These are phyloP conservation scores for Xylocopa sonorina DNA, from an alignment of 1,140 invertebrate species.

Conservation along the genomic window DNA sequence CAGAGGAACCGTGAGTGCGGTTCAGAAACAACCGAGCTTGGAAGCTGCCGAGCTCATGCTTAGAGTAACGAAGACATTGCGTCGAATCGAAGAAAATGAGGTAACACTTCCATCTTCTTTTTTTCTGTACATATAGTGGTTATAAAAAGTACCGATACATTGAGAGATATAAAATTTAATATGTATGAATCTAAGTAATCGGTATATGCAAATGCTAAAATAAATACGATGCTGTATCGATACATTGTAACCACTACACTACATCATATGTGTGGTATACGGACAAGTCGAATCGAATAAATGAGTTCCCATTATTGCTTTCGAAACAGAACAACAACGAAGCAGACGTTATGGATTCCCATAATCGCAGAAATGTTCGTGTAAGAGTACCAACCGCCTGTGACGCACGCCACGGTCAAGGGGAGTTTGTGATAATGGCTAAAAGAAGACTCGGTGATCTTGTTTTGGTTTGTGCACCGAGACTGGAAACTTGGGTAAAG, in stretches of 20 bases:
- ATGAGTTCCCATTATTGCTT: neutral
- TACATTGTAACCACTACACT: no score
- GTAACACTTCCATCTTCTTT: constrained; percentile 53
- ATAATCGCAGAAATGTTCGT: constrained; percentile 68
- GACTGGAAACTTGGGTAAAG: constrained; percentile 86
- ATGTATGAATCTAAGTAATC: no score
- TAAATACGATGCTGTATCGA: no score
- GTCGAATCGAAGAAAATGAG: constrained; percentile 81
- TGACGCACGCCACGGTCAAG: constrained; percentile 86
- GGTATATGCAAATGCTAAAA: no score
- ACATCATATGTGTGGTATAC: no score
- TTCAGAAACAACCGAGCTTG: constrained; percentile 84
- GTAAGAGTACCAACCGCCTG: constrained; percentile 86
- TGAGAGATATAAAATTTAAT: no score
- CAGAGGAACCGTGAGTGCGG: constrained; percentile 86
- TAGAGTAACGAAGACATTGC: constrained; percentile 86
- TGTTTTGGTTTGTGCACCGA: constrained; percentile 88
- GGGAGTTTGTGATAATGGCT: constrained; percentile 92
- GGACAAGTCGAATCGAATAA: neutral
- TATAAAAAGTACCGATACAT: no score
- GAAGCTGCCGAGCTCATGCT: constrained; percentile 86
- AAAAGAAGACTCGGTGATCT: constrained; percentile 87
- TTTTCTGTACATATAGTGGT: no score
- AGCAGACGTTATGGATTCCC: neutral
- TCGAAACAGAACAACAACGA: constrained; percentile 72